Evolutionary conservation across 2,888 invertebrate genomes (phyloP).

Genomic region (Philereme vetulata): DNA sequence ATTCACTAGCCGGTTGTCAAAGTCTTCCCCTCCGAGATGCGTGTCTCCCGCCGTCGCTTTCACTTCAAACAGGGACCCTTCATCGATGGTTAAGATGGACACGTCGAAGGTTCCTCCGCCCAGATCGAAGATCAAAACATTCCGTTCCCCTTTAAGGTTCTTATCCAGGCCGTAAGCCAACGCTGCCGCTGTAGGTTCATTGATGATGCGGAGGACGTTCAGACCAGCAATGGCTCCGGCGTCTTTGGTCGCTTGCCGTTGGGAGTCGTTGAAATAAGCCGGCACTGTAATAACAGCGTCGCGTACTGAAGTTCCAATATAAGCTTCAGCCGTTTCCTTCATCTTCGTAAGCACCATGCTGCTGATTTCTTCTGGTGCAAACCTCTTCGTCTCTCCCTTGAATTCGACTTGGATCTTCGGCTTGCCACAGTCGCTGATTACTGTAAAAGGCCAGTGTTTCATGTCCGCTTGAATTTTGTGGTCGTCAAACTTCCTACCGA

Average conservation of each 20-base stretch:
- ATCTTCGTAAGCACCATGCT: conserved; percentile 93
- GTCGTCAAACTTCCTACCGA: conserved; percentile 90
- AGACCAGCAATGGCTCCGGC: conserved; percentile 82
- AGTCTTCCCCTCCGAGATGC: conserved; percentile 88
- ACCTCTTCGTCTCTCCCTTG: conserved; percentile 85
- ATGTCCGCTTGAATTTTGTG: conserved; percentile 90
- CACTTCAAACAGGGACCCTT: conserved; percentile 89
- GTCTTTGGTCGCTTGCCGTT: conserved; percentile 93
- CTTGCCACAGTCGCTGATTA: conserved; percentile 85
- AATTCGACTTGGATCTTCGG: conserved; percentile 88
- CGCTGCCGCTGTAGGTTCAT: conserved; percentile 93
- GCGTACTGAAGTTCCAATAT: conserved; percentile 85
- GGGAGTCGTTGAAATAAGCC: conserved; percentile 91
- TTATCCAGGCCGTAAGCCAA: conserved; percentile 90
- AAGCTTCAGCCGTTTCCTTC: conserved; percentile 90
- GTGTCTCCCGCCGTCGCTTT: conserved; percentile 90
- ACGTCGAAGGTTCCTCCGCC: conserved; percentile 94
- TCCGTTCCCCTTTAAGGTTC: conserved; percentile 87
- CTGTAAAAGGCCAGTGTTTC: conserved; percentile 93
- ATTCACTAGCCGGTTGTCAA: conserved; percentile 84
- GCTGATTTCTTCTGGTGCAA: conserved; percentile 88
- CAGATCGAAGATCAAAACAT: conserved; percentile 87
- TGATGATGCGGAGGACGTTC: conserved; percentile 86
- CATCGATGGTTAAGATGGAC: conserved; percentile 92
- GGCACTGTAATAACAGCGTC: conserved; percentile 93